Conservation (phyloP, 2,797 vertebrate genomes). For the Microctenopoma lineatum region DNA sequence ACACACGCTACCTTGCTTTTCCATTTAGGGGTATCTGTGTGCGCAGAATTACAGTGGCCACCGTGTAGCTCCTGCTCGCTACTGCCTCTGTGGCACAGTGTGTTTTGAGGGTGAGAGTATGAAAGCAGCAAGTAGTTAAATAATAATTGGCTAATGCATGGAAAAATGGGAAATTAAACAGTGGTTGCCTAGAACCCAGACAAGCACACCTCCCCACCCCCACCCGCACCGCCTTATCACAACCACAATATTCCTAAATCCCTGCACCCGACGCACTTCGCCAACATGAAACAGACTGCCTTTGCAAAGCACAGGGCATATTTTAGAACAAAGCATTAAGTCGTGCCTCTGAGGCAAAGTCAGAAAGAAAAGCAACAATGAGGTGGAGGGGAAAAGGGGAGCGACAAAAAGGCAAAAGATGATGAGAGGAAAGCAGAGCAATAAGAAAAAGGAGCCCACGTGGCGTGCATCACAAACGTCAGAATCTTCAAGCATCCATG, state of each 20-base stretch:
- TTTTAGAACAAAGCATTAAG: slow-evolving; percentile 56
- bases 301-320: slow-evolving; percentile 37
- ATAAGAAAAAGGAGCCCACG: slow-evolving; percentile 32
- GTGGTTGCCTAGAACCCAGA: slow-evolving; percentile 43
- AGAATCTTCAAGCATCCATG: slow-evolving; percentile 24
- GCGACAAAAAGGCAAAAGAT: slow-evolving; percentile 1
- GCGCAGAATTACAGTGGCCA: slow-evolving; percentile 71
- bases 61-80: slow-evolving; percentile 36
- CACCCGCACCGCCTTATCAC: slow-evolving; percentile 28
- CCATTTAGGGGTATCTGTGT: slow-evolving; percentile 78
- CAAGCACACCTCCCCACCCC: slow-evolving; percentile 11
- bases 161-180: slow-evolving; percentile 57
- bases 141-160: slow-evolving; percentile 57
- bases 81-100: slow-evolving; percentile 1
- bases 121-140: slow-evolving; percentile 41
- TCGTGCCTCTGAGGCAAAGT: slow-evolving; percentile 44
- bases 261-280: slow-evolving; percentile 46
- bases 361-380: slow-evolving; percentile 55
- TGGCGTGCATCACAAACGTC: slow-evolving; percentile 33
- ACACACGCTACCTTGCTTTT: slow-evolving; percentile 81
- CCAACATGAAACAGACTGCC: slow-evolving; percentile 57
- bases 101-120: slow-evolving; percentile 17
- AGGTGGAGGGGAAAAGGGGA: slow-evolving; percentile 34
- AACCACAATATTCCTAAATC: slow-evolving; percentile 53
- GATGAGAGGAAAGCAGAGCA: slow-evolving; percentile 30